Evolutionary conservation across 2,888 invertebrate genomes (phyloP), one percentile per base, ranked within the genome.

Genomic region (Parochlus steinenii): DNA sequence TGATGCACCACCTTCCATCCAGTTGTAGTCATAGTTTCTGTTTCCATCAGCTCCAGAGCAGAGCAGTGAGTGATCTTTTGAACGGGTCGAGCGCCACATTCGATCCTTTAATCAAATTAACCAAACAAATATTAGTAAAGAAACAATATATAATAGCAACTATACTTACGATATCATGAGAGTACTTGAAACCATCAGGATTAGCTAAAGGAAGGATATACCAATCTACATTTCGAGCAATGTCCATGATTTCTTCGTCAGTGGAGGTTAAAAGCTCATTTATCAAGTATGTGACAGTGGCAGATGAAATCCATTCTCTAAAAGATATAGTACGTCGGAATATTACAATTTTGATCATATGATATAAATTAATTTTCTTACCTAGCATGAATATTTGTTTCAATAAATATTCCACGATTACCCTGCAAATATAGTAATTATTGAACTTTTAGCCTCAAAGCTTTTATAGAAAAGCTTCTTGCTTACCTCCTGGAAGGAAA

Each of bases 221-320:
- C 78, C 79, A 82, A 44, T 81, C 74, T 43, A 74, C 71, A 37
- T 62, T 62, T 41, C 76, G 68, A 2, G 75, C 71, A 45, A 79
- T 52, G 8, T 55, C 50, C 14, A 67, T 59, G 0, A 74, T 61
- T 18, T 56, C 57, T 2, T 62, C 43, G 42, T 75, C 63, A 2
- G 49, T 48, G 24, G 71, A 74, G 1, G 67, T 71, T 11, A 81
- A 52, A n/a, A 82, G 55, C 51, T 77, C 64, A 43, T 79, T 71
- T 16, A 82, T 67, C 31, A 81, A 65, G 56, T 70, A 77, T 0
- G 74, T 69, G 0, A 71, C 69, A 0, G 71, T 69, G 0, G 78
- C 74, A 1, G 76, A 73, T 1, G 76, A 66, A 17, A 79, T 75
- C 79, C 79, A 79, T 56, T 80, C 79, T 26, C 77, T n/a, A n/a